phyloP scores from a whole-genome alignment of 2,797 vertebrate species.

The Falco biarmicus region DNA sequence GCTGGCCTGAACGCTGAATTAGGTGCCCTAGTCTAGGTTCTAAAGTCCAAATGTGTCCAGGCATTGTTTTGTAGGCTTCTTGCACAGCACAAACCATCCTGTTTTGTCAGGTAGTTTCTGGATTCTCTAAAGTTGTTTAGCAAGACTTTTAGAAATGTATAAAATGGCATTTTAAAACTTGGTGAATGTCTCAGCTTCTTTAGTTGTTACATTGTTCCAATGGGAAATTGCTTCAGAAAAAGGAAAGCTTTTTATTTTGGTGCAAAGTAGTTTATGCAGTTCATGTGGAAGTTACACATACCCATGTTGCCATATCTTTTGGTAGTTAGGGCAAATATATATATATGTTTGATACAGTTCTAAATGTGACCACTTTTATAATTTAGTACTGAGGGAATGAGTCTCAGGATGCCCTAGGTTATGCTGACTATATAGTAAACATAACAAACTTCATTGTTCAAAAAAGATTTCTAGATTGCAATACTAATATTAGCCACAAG shows the following conservation, averaged over 20 bases:
- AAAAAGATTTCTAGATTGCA: neutral
- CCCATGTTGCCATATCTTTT: neutral
- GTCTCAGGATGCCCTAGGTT: neutral
- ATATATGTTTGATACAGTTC: neutral
- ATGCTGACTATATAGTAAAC: neutral
- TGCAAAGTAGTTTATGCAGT: neutral
- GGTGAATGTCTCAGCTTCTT: neutral
- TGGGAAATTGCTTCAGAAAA: neutral
- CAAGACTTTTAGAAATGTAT: neutral
- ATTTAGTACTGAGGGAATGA: neutral
- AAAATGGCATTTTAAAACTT: neutral
- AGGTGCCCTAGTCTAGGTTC: neutral
- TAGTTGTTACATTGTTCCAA: neutral
- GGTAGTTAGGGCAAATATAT: neutral
- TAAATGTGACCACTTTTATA: neutral
- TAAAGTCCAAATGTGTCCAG: neutral
- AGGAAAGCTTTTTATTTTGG: neutral
- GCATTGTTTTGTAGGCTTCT: neutral
- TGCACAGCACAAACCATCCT: neutral
- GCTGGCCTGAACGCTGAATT: neutral
- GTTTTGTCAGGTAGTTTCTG: neutral
- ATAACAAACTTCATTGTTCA: neutral
- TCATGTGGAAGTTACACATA: neutral
- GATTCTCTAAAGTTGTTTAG: neutral
- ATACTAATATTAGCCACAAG: neutral